Base-by-base conservation (phyloP, 1,140 invertebrate species). In the Pristionchus pacificus region DNA sequence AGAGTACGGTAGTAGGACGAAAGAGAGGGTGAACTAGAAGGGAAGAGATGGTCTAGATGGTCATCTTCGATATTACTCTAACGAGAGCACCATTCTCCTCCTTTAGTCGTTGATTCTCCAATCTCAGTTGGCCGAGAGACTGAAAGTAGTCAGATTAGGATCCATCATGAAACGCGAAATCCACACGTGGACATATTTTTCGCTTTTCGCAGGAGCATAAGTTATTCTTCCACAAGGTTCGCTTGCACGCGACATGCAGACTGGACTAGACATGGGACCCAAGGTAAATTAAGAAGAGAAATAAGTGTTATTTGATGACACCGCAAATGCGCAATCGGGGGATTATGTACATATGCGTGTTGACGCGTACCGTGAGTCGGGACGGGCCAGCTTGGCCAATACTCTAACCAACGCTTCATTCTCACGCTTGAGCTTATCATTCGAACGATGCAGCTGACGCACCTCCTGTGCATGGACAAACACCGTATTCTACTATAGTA, bases 41-140 rank as follows among this genome's bases (percentile, higher is more conserved):
- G n/a, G n/a, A n/a, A n/a, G n/a, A n/a, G n/a, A n/a, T n/a, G n/a
- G n/a, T n/a, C 32, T 58, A 71, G 24, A 64, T 66, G 6, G 71
- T 68, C 70, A 76, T 68, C 58, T 76, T 76, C 2, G 75, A 76
- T n/a, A 76, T 76, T 14, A 76, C 75, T 15, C 75, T 68, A 24
- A 76, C 71, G 64, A 76, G 66, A 1, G 75, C 75, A 13, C 72
- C 75, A 63, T 76, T 76, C 55, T 76, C 75, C 32, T 76, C 75
- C 58, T 76, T 76, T 24, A 76, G 69, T 25, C 75, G 58, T 33
- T 76, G 65, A 64, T 76, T 76, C 27, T 76, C 75, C 32, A 49
- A 32, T 58, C 74, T 69, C 28, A 76, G 58, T 33, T 76, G 76
- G 63, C n/a, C 13, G 0, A 73, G 29, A 2, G 64, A 38, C 73